Evolutionary conservation across 2,113 vertebrate species (phyloP).

Genomic region (Macheiramphus alcinus): DNA sequence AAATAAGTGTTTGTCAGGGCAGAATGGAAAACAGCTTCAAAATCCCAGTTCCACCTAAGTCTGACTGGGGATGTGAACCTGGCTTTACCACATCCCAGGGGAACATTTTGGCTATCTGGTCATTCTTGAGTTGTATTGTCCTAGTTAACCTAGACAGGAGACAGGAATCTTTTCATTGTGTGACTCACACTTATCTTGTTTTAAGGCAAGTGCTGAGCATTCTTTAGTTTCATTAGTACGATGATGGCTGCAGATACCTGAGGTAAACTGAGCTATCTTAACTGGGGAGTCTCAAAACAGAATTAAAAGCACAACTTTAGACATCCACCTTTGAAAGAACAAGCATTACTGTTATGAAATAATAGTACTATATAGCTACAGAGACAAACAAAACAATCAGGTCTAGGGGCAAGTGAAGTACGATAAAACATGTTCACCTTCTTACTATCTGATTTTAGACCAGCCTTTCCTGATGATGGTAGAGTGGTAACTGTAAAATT

Average conservation of each 20-base stretch:
- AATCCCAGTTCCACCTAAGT: background rate
- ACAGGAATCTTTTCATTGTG: background rate
- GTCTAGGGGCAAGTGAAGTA: too few relatives aligned
- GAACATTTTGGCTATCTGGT: background rate
- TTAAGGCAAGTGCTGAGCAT: background rate
- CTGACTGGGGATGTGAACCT: background rate
- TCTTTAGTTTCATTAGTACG: background rate
- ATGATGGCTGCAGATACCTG: background rate
- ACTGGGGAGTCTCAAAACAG: background rate
- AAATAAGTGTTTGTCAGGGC: background rate
- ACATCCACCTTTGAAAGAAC: background rate
- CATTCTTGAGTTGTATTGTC: background rate
- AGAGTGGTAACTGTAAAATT: constrained; percentile 84
- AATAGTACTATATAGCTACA: background rate
- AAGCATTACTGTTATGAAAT: background rate
- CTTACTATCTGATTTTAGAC: constrained; percentile 68
- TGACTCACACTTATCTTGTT: background rate
- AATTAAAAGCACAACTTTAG: background rate
- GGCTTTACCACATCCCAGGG: background rate
- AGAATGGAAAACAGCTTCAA: background rate
- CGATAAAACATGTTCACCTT: constrained; percentile 42
- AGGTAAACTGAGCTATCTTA: background rate
- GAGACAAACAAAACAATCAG: background rate
- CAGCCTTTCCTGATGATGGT: constrained; percentile 70
- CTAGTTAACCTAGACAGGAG: background rate